These are phyloP conservation scores for Sebastiscus tertius DNA, from an alignment of 2,797 vertebrate genomes.

Conservation along the genomic window DNA sequence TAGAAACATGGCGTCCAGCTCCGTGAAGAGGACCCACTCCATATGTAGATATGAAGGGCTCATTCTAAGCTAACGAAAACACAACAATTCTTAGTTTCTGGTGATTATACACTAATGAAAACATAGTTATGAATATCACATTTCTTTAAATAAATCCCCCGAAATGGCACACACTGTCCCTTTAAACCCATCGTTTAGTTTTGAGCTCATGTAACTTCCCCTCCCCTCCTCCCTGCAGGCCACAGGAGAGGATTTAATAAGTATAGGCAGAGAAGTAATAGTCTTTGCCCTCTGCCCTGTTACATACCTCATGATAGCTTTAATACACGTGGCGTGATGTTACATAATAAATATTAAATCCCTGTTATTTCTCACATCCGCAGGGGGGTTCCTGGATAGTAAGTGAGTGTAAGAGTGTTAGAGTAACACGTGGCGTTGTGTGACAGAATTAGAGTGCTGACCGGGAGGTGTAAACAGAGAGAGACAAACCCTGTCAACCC, in stretches of 20 bases:
- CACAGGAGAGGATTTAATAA: constrained; percentile 12
- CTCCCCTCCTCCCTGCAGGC: background rate
- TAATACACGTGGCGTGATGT: constrained; percentile 34
- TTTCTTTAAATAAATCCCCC: too few species aligned
- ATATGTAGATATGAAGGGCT: too few species aligned
- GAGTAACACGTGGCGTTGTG: background rate
- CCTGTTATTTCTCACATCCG: constrained; percentile 17
- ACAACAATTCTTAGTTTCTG: too few species aligned
- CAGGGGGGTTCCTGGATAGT: constrained; percentile 10
- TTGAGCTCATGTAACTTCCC: background rate
- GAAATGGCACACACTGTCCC: too few species aligned
- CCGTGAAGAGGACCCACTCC: too few species aligned
- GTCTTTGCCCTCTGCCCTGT: constrained; percentile 16
- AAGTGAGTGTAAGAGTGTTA: constrained; percentile 11
- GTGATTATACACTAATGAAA: too few species aligned
- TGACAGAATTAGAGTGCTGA: constrained; percentile 2
- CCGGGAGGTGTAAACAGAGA: background rate
- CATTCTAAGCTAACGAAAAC: too few species aligned
- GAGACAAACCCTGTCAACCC: background rate
- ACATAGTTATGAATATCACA: too few species aligned
- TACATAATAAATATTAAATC: constrained; percentile 46
- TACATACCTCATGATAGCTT: constrained; percentile 4
- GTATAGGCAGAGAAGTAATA: constrained; percentile 4
- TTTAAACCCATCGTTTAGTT: background rate
- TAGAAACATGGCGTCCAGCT: too few species aligned